Evolutionary conservation across 1,140 invertebrate genomes (phyloP), one percentile per base, ranked within the genome.

Genomic region (Papilio machaon): DNA sequence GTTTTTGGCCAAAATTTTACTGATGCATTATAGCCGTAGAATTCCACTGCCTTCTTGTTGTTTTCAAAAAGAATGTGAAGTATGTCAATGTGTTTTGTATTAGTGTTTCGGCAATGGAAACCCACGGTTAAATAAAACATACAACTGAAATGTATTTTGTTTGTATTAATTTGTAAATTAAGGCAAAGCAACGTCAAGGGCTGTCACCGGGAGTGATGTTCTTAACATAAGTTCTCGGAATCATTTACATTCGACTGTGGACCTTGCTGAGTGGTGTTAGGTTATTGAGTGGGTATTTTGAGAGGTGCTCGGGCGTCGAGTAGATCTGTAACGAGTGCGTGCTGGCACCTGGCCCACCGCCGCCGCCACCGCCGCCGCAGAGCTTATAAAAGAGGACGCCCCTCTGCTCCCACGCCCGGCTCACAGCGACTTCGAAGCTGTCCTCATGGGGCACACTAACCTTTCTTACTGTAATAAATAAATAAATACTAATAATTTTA

Each of bases 371-470:
- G 83, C 88, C 84, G 86, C 91, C 86, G 90, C 91, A 86, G 85
- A 94, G 91, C 90, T 94, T 94, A 94, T 94, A 94, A 94, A 94
- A 94, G 92, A 91, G 88, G 87, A 88, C 88, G 84, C 81, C 86
- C 80, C 85, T 86, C 88, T 88, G 90, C 82, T 88, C 87, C 92
- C 91, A 91, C 90, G 93, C 93, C 91, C 92, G 91, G 90, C 90
- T 89, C 91, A 90, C 87, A 86, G 83, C 93, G 92, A 87, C 86
- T 85, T 84, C 87, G 86, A 90, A 89, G 86, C 92, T 87, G 82
- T 91, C 90, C 93, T 91, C 91, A 94, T 94, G 93, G 93, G 90
- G 92, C 91, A 92, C 93, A 91, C 93, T 86, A 90, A 92, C 86
- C 90, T 90, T 87, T 87, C 87, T 88, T 91, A 90, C 93, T 93